Evolutionary conservation across 2,113 vertebrate genomes (phyloP), one percentile per base, ranked within the genome.

Genomic region (Microcebus lehilahytsara): DNA sequence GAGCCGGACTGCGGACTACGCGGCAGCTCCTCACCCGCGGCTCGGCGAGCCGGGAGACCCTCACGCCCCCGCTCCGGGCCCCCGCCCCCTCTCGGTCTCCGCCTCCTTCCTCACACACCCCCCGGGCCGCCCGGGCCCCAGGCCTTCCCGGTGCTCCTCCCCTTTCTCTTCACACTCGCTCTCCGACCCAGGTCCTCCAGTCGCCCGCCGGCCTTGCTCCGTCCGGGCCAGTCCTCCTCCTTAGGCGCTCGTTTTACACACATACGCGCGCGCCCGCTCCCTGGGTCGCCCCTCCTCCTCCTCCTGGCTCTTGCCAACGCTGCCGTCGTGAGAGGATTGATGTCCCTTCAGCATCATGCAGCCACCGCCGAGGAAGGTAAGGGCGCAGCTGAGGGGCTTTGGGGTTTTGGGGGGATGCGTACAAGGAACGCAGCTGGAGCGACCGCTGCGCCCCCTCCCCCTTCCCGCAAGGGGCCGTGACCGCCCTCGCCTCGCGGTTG

Each of bases 291-390:
- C 40, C 42, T 89, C 22, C 67, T 74, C 51, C 22, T 49, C 46
- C 25, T 49, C 32, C 80, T 67, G 71, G 25, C 67, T 69, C 89
- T 84, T 89, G 85, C 89, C 85, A 74, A 89, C 95, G 95, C 97
- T 92, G 90, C 96, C 91, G 97, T 97, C 97, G 96, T 86, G 93
- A 78, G 95, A 97, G 97, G 97, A 97, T 98, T 98, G 98, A 98
- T 98, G 98, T 98, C 98, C 98, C 96, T 97, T 97, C 98, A 97
- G 97, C 98, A 99, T 98, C 98, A 99, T 99, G 99, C 99, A 99
- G 99, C 99, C 99, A 96, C 99, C 99, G 98, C 99, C 99, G 99
- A 99, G 99, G 99, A 99, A 99, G 99, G 99, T 99, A 99, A 99
- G 99, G 85, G 94, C 69, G 81, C 85, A 40, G 66, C 34, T 19